phyloP scores from a whole-genome alignment of 1,140 invertebrate genomes.

The Heliothis virescens region DNA sequence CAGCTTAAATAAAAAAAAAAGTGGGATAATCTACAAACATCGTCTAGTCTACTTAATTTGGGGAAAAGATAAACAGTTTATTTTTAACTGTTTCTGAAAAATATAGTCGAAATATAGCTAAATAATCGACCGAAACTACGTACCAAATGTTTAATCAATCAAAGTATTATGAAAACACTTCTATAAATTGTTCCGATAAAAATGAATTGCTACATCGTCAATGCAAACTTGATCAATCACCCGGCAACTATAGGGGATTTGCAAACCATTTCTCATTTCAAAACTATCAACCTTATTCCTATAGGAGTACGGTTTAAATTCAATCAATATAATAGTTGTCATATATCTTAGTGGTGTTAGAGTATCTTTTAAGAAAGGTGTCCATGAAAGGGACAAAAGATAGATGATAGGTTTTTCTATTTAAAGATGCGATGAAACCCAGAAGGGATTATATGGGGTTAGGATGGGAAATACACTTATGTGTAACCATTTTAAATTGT shows the following conservation, averaged over 20 bases:
- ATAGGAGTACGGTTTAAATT: conserved; percentile 5
- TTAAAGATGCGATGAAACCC: conserved; percentile 22
- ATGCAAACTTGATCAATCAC: conserved; percentile 27
- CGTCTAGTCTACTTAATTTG: no score
- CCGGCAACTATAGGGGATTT: background rate
- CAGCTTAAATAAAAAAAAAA: no score
- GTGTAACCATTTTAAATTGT: background rate
- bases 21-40: no score
- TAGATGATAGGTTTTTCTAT: conserved; percentile 1
- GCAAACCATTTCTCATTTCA: background rate
- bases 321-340: background rate
- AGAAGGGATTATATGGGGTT: background rate
- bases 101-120: background rate
- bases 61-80: no score
- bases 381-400: background rate
- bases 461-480: background rate
- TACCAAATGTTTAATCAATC: conserved; percentile 19
- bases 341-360: no score
- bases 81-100: no score
- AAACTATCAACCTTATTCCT: background rate
- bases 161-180: conserved; percentile 5
- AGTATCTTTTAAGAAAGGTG: conserved; percentile 4
- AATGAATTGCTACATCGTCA: conserved; percentile 16
- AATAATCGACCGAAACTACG: background rate
- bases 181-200: conserved; percentile 23